phyloP scores from a whole-genome alignment of 1,140 invertebrate genomes.

The Dendrolimus kikuchii region DNA sequence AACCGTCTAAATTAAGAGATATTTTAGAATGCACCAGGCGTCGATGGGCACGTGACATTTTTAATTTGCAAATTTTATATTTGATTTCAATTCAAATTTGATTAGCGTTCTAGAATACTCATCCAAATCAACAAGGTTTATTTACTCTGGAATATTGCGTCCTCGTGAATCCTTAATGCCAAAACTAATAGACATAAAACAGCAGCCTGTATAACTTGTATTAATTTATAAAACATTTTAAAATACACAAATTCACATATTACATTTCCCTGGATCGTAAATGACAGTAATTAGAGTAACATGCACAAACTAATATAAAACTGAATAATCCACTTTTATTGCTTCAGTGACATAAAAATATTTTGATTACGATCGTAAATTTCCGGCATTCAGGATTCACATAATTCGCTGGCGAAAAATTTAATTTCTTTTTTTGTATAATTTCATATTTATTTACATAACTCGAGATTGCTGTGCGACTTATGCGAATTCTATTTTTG shows the following conservation, averaged over 20 bases:
- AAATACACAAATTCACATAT: conserved; percentile 7
- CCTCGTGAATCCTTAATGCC: conserved; percentile 66
- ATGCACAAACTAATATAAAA: conserved; percentile 30
- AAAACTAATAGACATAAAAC: conserved; percentile 11
- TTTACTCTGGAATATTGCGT: conserved; percentile 43
- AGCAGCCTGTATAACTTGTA: conserved; percentile 5
- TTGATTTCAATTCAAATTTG: too few species aligned
- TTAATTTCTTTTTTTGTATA: conserved; percentile 12
- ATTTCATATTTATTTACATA: conserved; percentile 7
- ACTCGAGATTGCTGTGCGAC: conserved; percentile 34
- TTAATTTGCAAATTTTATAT: too few species aligned
- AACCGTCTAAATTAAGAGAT: too few species aligned
- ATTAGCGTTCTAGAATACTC: conserved; percentile 9
- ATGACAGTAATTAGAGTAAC: conserved; percentile 36
- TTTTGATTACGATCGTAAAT: conserved; percentile 28
- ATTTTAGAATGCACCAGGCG: too few species aligned
- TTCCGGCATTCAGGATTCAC: conserved; percentile 65
- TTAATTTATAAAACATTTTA: conserved; percentile 4
- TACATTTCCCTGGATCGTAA: conserved; percentile 26
- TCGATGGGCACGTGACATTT: too few species aligned
- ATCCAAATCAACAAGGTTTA: conserved; percentile 2
- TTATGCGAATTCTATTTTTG: conserved; percentile 46
- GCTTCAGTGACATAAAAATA: conserved; percentile 38
- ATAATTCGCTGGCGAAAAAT: conserved; percentile 48
- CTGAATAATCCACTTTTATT: conserved; percentile 32